phyloP scores from a whole-genome alignment of 1,140 invertebrate species.

The Penaeus japonicus region DNA sequence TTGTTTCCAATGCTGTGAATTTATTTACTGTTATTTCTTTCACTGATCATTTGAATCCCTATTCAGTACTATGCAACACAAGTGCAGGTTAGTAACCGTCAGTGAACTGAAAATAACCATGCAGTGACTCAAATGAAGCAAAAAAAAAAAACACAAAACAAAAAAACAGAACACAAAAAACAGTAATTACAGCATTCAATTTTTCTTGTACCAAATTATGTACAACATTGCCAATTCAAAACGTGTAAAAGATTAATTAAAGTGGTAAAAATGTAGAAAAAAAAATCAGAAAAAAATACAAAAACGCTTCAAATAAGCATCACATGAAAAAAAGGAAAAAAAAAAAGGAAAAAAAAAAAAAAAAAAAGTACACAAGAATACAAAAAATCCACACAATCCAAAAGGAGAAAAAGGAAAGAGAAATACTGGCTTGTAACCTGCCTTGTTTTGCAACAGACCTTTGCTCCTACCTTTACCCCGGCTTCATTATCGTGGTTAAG shows the following conservation, averaged over 20 bases:
- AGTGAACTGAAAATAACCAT: not conserved
- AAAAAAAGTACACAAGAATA: conserved; percentile 28
- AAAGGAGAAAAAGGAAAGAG: conserved; percentile 2
- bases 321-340: conserved; percentile 14
- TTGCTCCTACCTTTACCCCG: conserved; percentile 66
- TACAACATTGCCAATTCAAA: too few species aligned
- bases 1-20: too few species aligned
- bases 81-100: conserved; percentile 19
- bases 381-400: not conserved
- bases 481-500: conserved; percentile 93
- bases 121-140: not conserved
- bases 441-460: conserved; percentile 56
- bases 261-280: too few species aligned
- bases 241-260: too few species aligned
- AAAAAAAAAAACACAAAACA: too few species aligned
- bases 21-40: too few species aligned
- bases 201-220: too few species aligned
- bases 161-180: too few species aligned
- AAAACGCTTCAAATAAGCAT: too few species aligned
- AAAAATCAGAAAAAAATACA: too few species aligned
- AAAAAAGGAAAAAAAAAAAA: conserved; percentile 22
- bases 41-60: too few species aligned
- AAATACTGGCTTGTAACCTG: conserved; percentile 11
- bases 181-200: too few species aligned
- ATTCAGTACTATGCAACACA: not conserved